Evolutionary conservation across 2,113 vertebrate genomes (phyloP).

Genomic region (Petromus typicus): DNA sequence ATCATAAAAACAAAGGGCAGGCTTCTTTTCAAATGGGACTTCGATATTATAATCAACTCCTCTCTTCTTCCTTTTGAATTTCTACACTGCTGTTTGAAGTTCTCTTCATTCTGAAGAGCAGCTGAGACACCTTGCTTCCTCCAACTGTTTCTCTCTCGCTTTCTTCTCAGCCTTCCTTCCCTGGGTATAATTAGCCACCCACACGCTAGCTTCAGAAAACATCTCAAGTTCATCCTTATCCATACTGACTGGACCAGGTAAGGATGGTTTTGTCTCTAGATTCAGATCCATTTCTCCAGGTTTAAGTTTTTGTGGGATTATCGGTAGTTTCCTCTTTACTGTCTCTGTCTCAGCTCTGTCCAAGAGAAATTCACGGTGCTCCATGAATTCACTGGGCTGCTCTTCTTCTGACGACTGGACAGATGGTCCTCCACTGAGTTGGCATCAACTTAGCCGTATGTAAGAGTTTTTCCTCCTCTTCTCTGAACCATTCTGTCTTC

Average conservation of each 20-base stretch:
- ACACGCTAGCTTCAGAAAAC: slow-evolving; percentile 98
- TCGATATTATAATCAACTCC: slow-evolving; percentile 99
- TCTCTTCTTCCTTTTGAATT: slow-evolving; percentile 97
- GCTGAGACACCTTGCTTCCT: slow-evolving; percentile 99
- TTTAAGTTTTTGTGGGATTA: no score
- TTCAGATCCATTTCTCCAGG: no score
- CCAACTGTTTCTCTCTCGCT: slow-evolving; percentile 98
- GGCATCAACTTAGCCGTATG: slow-evolving; percentile 99
- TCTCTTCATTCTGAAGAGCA: slow-evolving; percentile 97
- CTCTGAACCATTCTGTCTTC: slow-evolving; percentile 99
- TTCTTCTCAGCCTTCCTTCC: slow-evolving; percentile 99
- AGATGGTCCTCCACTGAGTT: slow-evolving; percentile 99
- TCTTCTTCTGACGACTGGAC: slow-evolving; percentile 98
- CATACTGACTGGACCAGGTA: no score
- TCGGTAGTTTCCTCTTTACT: no score
- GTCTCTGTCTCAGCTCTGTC: no score
- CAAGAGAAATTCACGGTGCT: slow-evolving; percentile 98
- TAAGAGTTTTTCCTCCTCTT: slow-evolving; percentile 98
- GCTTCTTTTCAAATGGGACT: slow-evolving; percentile 99
- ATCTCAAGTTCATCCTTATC: slow-evolving; percentile 96
- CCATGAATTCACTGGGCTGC: slow-evolving; percentile 98
- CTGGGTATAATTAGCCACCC: slow-evolving; percentile 98
- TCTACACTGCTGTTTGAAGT: slow-evolving; percentile 97
- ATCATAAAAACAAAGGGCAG: slow-evolving; percentile 97
- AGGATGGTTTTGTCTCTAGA: no score